phyloP scores from a whole-genome alignment of 2,797 vertebrate species.

The Antrozous pallidus region DNA sequence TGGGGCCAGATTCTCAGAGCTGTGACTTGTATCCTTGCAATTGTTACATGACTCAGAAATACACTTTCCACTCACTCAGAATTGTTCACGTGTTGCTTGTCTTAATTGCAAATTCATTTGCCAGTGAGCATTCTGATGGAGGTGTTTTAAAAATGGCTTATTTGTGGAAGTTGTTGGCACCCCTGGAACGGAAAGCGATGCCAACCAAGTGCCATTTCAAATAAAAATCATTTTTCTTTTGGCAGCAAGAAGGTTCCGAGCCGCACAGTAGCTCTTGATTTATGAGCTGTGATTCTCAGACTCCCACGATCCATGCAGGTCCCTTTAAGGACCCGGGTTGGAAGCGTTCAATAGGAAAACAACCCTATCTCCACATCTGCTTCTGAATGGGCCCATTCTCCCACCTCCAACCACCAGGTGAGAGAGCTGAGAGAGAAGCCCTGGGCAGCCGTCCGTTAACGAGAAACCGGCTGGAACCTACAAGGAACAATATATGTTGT shows the following conservation, averaged over 20 bases:
- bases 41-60: neutral
- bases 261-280: slow-evolving; percentile 65
- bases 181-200: neutral
- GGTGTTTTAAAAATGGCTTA: neutral
- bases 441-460: slow-evolving; percentile 32
- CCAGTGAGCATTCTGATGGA: slow-evolving; percentile 20
- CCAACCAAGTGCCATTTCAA: slow-evolving; percentile 48
- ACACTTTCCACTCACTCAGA: neutral
- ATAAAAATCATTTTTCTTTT: neutral
- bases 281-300: slow-evolving; percentile 33
- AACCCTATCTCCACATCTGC: slow-evolving; percentile 1
- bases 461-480: neutral
- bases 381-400: slow-evolving; percentile 54
- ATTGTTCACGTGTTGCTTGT: neutral
- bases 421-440: neutral
- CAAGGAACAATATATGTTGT: slow-evolving; percentile 40
- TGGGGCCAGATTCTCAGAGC: neutral
- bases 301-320: slow-evolving; percentile 16
- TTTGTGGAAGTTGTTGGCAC: slow-evolving; percentile 24
- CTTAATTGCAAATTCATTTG: slow-evolving; percentile 1
- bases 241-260: slow-evolving; percentile 57
- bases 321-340: slow-evolving; percentile 65
- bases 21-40: neutral
- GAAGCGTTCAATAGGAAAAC: slow-evolving; percentile 61
- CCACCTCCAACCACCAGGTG: slow-evolving; percentile 6